Base-by-base conservation (phyloP, 92 coral and sea anemone species). In the Ricordea florida region DNA sequence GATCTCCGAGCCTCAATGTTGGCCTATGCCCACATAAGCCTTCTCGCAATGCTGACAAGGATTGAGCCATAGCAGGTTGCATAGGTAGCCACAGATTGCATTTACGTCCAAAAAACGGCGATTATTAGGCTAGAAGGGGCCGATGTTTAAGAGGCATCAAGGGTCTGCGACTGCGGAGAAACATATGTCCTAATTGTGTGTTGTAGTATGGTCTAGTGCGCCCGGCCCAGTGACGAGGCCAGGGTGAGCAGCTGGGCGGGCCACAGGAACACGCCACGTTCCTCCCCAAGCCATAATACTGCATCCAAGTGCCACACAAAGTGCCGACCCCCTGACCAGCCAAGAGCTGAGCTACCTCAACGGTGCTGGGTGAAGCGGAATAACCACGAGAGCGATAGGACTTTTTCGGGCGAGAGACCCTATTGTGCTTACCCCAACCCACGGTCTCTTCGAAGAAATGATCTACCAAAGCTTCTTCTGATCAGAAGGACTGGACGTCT, bases 361-460 rank as follows among this genome's bases (percentile, higher is more conserved):
- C 24, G 66, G 78, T 4, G 66, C 65, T 1, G 78, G 66, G 0
- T 36, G 23, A 1, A 1, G 24, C 4, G 78, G 66, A 0, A 53
- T 52, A 37, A 71, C 64, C 16, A 68, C 77, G 0, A 22, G 77
- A 10, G 63, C 64, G 11, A 69, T 69, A 5, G 50, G 52, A 1
- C 27, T 69, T 3, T 52, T 31, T 18, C 0, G 61, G 40, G 35
- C 8, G 8, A 31, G 20, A 24, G 15, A 55, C 42, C 66, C 41
- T 2, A 10, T 13, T 0, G 28, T 23, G 1, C 66, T 18, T 1
- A 71, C 78, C 0, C 66, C 52, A 4, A 45, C 52, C 4, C 24
- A 2, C 10, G 4, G 5, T 10, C 52, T 45, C 14, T 23, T n/a
- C 21, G 22, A 45, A 38, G 32, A 23, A 16, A 14, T 27, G 53